Evolutionary conservation across 2,113 vertebrate species (phyloP).

Genomic region (Tiliqua scincoides): DNA sequence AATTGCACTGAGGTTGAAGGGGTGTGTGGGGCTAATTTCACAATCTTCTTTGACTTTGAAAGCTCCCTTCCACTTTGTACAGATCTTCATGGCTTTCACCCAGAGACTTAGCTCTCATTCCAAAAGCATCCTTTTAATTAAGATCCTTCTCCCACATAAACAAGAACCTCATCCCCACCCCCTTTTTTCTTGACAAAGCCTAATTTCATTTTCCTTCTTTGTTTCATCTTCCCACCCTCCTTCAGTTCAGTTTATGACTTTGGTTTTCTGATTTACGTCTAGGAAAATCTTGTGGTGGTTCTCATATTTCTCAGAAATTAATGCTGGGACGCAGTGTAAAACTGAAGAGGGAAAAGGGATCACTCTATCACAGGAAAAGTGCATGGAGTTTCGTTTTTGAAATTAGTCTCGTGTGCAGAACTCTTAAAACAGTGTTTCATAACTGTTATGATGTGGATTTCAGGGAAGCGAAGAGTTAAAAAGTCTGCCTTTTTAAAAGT

Average conservation of each 20-base stretch:
- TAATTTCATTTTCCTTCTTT: slow-evolving; percentile 44
- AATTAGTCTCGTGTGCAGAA: neutral
- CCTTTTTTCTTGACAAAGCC: neutral
- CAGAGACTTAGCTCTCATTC: neutral
- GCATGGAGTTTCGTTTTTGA: slow-evolving; percentile 32
- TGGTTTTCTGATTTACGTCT: slow-evolving; percentile 46
- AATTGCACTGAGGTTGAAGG: slow-evolving; percentile 28
- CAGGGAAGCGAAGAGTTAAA: slow-evolving; percentile 40
- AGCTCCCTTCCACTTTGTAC: neutral
- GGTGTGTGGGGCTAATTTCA: neutral
- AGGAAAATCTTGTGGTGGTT: slow-evolving; percentile 50
- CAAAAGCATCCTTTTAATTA: slow-evolving; percentile 4
- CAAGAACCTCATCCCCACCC: neutral
- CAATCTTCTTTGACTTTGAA: slow-evolving; percentile 15
- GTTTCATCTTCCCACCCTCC: slow-evolving; percentile 1
- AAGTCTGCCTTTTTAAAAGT: slow-evolving; percentile 22
- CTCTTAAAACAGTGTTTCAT: slow-evolving; percentile 42
- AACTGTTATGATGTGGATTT: slow-evolving; percentile 18
- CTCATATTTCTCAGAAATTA: slow-evolving; percentile 33
- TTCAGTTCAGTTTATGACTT: slow-evolving; percentile 47
- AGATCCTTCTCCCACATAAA: neutral
- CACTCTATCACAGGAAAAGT: slow-evolving; percentile 54
- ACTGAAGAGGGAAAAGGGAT: slow-evolving; percentile 28
- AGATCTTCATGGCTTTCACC: neutral
- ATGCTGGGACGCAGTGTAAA: slow-evolving; percentile 42